Evolutionary conservation across 2,113 vertebrate species (phyloP).

Genomic region (Tachysurus fulvidraco): DNA sequence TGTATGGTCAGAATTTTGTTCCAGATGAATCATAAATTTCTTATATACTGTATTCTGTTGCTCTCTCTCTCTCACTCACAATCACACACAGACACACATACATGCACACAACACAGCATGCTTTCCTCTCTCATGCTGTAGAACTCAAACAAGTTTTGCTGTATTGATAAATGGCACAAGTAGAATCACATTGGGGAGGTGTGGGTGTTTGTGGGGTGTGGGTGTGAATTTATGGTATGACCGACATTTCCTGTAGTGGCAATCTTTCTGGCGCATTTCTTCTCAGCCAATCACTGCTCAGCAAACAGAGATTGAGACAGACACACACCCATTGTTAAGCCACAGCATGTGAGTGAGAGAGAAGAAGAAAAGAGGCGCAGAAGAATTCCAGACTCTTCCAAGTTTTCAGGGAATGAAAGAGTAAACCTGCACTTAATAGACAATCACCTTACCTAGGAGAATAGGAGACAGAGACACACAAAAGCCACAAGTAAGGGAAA

Average conservation of each 20-base stretch:
- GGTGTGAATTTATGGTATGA: not conserved
- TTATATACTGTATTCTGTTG: not conserved
- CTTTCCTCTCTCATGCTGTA: too few species aligned
- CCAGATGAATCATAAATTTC: not conserved
- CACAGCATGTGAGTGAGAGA: not conserved
- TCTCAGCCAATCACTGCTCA: slow-evolving; percentile 42
- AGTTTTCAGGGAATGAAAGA: not conserved
- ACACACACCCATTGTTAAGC: slow-evolving; percentile 45
- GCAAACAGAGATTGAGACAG: slow-evolving; percentile 41
- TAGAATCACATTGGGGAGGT: not conserved
- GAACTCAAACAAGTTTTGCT: not conserved
- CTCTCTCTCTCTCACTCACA: not conserved
- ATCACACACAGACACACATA: not conserved
- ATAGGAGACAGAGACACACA: not conserved
- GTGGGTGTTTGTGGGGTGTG: too few species aligned
- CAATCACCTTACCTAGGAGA: not conserved
- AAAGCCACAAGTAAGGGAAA: not conserved
- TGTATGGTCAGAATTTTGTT: not conserved
- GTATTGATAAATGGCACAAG: not conserved
- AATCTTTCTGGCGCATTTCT: not conserved
- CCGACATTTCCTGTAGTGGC: not conserved
- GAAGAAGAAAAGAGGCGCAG: not conserved
- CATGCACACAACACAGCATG: not conserved
- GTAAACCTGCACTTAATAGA: not conserved
- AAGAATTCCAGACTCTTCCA: not conserved